Evolutionary conservation across 1,140 invertebrate genomes (phyloP).

Genomic region (Calephelis nemesis): DNA sequence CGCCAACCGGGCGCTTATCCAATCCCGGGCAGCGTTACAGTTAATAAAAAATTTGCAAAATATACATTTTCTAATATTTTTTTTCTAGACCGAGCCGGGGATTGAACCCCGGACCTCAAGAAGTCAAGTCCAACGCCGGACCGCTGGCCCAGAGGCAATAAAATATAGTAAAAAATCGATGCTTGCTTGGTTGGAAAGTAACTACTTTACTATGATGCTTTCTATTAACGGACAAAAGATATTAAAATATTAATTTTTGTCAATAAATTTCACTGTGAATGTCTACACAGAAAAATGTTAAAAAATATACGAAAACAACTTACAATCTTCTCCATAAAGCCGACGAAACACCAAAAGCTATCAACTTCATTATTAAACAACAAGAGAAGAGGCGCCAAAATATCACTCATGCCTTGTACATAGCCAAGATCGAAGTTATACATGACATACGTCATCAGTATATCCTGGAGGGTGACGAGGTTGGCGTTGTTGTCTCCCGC

Average conservation of each 20-base stretch:
- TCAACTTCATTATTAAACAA: conserved; percentile 96
- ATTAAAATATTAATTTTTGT: not conserved
- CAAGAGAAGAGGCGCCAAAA: conserved; percentile 95
- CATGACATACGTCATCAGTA: conserved; percentile 99
- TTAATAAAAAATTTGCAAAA: no score
- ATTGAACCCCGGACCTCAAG: no score
- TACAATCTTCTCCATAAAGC: conserved; percentile 98
- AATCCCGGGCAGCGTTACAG: no score
- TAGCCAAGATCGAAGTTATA: conserved; percentile 99
- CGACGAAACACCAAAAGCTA: conserved; percentile 99
- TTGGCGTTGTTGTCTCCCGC: conserved; percentile 95
- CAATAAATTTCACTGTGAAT: not conserved
- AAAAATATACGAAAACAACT: conserved; percentile 54
- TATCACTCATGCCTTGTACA: conserved; percentile 98
- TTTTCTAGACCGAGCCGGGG: no score
- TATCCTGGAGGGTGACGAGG: conserved; percentile 90
- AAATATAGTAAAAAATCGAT: no score
- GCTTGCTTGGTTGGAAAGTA: no score
- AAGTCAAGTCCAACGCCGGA: no score
- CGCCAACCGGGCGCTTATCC: no score
- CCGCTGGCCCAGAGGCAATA: no score
- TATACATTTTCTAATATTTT: no score
- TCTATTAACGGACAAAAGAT: no score
- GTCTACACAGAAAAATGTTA: not conserved
- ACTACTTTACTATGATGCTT: no score